Percentiles rank a stretch among this genome's conserved stretches.
Conservation (phyloP, 2,888 invertebrate species). For the Tiliacea aurago region DNA sequence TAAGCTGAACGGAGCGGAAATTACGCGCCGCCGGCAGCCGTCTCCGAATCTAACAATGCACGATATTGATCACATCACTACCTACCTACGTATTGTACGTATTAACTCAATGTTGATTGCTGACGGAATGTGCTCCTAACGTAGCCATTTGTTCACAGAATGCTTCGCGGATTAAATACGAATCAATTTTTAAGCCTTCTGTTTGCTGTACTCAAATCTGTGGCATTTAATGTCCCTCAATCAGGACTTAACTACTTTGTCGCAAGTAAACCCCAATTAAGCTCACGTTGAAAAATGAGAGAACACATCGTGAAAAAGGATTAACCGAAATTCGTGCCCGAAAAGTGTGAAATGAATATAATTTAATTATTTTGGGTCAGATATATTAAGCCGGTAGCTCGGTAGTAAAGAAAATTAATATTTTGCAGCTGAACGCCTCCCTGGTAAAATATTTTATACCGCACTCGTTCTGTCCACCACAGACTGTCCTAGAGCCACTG, state of each 20-base stretch:
- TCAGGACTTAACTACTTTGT: constrained; percentile 55
- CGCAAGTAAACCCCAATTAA: constrained; percentile 56
- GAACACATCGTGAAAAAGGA: constrained; percentile 59
- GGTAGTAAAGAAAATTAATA: constrained; percentile 66
- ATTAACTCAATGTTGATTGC: constrained; percentile 59
- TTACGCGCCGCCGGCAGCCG: constrained; percentile 64
- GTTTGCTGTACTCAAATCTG: constrained; percentile 46
- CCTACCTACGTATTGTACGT: constrained; percentile 46
- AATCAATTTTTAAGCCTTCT: constrained; percentile 36
- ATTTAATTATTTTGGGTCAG: constrained; percentile 66
- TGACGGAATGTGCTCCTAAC: constrained; percentile 42
- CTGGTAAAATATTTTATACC: constrained; percentile 60
- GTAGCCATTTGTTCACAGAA: constrained; percentile 33
- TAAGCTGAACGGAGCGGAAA: constrained; percentile 69
- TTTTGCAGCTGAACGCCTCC: constrained; percentile 63
- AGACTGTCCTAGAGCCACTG: constrained; percentile 50
- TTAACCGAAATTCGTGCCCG: constrained; percentile 55
- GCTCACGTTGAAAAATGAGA: constrained; percentile 55
- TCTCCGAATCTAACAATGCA: constrained; percentile 68
- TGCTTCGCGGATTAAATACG: constrained; percentile 21
- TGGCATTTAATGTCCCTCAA: constrained; percentile 37
- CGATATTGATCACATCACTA: constrained; percentile 66
- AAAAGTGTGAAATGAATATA: constrained; percentile 64
- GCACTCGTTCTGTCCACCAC: constrained; percentile 59
- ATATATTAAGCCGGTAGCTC: constrained; percentile 58